Evolutionary conservation across 1,140 invertebrate species (phyloP), one percentile per base, ranked within the genome.

Genomic region (Drosophila funebris): DNA sequence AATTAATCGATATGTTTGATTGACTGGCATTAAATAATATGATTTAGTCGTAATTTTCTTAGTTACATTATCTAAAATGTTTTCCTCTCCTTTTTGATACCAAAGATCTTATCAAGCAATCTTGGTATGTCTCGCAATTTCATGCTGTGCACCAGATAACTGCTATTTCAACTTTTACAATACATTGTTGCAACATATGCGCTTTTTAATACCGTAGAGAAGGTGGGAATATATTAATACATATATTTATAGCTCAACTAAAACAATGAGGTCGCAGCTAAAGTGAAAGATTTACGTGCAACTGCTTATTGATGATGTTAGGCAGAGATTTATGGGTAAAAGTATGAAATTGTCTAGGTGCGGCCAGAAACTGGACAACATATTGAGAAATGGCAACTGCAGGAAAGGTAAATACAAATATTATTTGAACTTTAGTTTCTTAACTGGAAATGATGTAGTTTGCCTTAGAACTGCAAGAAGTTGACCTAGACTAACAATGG

Each of bases 241-340:
- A 52, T 36, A 31, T 48, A 8, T 20, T 29, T 29, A 44, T 24
- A 13, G 27, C 6, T 5, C 18, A 64, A 9, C 29, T 24, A 44
- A 44, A 22, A 7, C 11, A 61, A 56, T 37, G 58, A 39, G 20
- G 20, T 20, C 41, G 18, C 27, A 24, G 13, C 6, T 56, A 71
- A 82, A 83, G 79, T 68, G 75, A 82, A 75, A 78, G 74, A 82
- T 62, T 22, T 44, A 46, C n/a, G 43, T 9, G 7, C 24, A 52
- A 9, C 11, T 1, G 50, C 14, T 53, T 71, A 29, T 69, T 11
- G 13, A 69, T 68, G 18, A 31, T 9, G 37, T 56, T 54, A n/a
- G 31, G 1, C 18, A 3, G 1, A 43, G 46, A 67, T 62, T 62
- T 69, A 69, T 69, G 37, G 44, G 50, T 63, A 74, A 70, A 69